Conservation (phyloP, 2,888 invertebrate genomes). For the Vannuccia rotundouncinata region DNA sequence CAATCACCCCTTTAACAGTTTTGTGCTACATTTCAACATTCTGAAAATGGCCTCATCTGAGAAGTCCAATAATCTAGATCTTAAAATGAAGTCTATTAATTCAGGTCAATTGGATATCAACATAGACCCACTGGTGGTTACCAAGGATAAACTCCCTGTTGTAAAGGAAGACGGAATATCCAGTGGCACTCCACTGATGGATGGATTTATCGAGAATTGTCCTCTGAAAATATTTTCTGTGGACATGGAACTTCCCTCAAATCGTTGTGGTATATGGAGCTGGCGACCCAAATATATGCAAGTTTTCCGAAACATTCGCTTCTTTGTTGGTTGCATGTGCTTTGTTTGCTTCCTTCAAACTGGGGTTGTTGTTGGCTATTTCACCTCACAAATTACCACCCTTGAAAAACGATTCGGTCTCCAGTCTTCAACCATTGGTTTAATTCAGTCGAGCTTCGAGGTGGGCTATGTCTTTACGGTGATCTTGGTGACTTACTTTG, state of each 20-base stretch:
- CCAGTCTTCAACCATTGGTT: conserved; percentile 81
- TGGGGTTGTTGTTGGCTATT: conserved; percentile 51
- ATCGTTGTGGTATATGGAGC: conserved; percentile 78
- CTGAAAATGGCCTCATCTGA: too few species aligned
- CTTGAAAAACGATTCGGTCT: conserved; percentile 87
- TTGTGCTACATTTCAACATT: too few species aligned
- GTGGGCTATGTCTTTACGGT: conserved; percentile 83
- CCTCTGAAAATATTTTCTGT: not conserved
- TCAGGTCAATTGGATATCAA: too few species aligned
- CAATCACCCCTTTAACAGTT: too few species aligned
- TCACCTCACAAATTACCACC: conserved; percentile 74
- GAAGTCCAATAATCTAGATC: too few species aligned
- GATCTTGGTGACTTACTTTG: conserved; percentile 88
- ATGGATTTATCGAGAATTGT: not conserved
- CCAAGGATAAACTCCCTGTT: not conserved
- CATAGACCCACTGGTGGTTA: too few species aligned
- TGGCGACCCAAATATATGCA: conserved; percentile 79
- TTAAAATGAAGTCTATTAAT: too few species aligned
- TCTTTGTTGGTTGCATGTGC: conserved; percentile 53
- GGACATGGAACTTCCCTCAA: not conserved
- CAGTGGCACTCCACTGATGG: not conserved
- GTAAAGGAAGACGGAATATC: not conserved
- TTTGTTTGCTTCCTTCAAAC: conserved; percentile 50
- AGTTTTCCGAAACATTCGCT: conserved; percentile 66
- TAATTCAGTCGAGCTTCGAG: conserved; percentile 87